These are phyloP conservation scores for Drosophila arawakana DNA, from an alignment of 1,140 invertebrate species.

Conservation along the genomic window DNA sequence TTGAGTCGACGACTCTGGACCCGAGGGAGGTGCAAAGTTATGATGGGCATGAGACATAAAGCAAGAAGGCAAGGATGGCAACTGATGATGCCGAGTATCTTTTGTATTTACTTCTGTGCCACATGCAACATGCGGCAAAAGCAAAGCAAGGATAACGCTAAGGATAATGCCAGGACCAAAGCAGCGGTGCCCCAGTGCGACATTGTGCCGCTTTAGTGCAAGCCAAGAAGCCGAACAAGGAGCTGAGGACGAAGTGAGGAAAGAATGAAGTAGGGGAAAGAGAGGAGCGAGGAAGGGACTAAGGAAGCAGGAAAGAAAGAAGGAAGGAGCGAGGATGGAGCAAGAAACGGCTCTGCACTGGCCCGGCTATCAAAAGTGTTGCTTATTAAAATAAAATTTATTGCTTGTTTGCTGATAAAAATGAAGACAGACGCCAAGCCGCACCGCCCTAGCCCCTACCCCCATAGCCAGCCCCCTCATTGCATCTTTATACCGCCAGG, in stretches of 20 bases:
- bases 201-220: constrained; percentile 2
- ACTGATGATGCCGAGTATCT: constrained; percentile 65
- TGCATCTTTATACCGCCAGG: constrained; percentile 3
- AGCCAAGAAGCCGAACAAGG: constrained; percentile 1
- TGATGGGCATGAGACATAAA: background rate
- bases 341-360: background rate
- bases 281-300: background rate
- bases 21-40: background rate
- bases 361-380: constrained; percentile 74
- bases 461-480: background rate
- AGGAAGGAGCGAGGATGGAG: background rate
- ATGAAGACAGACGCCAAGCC: constrained; percentile 60
- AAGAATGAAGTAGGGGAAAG: background rate
- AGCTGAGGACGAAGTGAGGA: too few relatives aligned
- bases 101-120: constrained; percentile 72
- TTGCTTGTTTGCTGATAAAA: constrained; percentile 80
- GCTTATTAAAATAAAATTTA: constrained; percentile 82
- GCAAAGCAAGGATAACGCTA: constrained; percentile 23
- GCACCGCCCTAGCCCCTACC: background rate
- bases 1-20: background rate
- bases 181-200: constrained; percentile 21
- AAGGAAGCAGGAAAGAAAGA: background rate
- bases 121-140: constrained; percentile 43
- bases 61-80: background rate
- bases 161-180: constrained; percentile 14